These are phyloP conservation scores for Prenolepis imparis DNA, from an alignment of 2,888 invertebrate species.

Conservation along the genomic window DNA sequence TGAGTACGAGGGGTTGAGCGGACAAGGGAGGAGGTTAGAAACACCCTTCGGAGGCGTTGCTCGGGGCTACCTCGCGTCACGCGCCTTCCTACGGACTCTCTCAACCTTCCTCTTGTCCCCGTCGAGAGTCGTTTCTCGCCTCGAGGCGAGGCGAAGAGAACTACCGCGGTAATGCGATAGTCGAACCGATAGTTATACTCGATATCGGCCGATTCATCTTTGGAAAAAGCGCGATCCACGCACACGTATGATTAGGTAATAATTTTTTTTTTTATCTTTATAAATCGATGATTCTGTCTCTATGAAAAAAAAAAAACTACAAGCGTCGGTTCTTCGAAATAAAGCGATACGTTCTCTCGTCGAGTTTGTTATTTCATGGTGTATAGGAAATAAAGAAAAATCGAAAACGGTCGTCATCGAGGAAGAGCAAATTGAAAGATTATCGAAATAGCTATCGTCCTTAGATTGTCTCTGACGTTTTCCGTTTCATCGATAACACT, in stretches of 20 bases:
- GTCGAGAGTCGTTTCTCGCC: slow-evolving; percentile 43
- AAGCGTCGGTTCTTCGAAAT: too few species aligned
- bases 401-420: neutral
- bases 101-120: slow-evolving; percentile 1
- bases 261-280: slow-evolving; percentile 2
- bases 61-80: slow-evolving; percentile 69
- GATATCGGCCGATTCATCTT: slow-evolving; percentile 41
- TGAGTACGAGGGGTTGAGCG: slow-evolving; percentile 81
- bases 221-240: neutral
- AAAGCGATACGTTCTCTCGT: neutral
- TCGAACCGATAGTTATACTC: slow-evolving; percentile 19
- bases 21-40: slow-evolving; percentile 70
- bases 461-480: slow-evolving; percentile 39
- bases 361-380: slow-evolving; percentile 1
- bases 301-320: neutral
- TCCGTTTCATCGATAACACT: slow-evolving; percentile 34
- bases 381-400: slow-evolving; percentile 25
- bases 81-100: slow-evolving; percentile 67
- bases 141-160: slow-evolving; percentile 37
- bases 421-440: slow-evolving; percentile 29
- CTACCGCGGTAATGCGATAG: slow-evolving; percentile 19
- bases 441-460: slow-evolving; percentile 37
- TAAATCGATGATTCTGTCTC: neutral
- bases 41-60: slow-evolving; percentile 73
- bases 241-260: neutral